Percentiles rank a stretch among this genome's conserved stretches.
These are phyloP conservation scores for Catocala nupta DNA, from an alignment of 2,888 invertebrate genomes.

Conservation along the genomic window DNA sequence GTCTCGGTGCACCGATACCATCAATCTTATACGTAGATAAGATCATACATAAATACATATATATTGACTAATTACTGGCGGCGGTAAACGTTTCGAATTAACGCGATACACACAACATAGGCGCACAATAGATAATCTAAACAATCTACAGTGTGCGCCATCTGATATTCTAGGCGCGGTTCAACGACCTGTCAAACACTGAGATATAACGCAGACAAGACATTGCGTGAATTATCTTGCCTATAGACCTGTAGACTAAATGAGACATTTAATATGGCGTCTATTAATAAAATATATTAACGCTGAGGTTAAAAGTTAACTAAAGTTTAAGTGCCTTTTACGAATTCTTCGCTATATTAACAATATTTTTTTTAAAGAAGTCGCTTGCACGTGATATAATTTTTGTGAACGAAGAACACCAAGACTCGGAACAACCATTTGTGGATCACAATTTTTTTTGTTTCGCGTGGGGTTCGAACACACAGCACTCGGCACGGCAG, in stretches of 20 bases:
- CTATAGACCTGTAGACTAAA: neutral
- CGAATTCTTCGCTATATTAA: too few species aligned
- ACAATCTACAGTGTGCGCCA: slow-evolving; percentile 45
- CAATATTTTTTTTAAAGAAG: too few species aligned
- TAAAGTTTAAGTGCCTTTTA: too few species aligned
- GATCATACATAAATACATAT: slow-evolving; percentile 4
- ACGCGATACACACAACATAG: slow-evolving; percentile 28
- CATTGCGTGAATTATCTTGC: neutral
- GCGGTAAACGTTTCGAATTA: slow-evolving; percentile 21
- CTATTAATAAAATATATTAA: too few species aligned
- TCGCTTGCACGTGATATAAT: rapidly evolving
- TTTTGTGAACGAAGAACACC: too few species aligned
- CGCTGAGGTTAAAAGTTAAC: too few species aligned
- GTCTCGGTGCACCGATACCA: neutral
- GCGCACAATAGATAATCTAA: slow-evolving; percentile 49
- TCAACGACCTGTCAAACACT: slow-evolving; percentile 41
- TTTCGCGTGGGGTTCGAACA: too few species aligned
- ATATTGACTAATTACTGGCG: slow-evolving; percentile 26
- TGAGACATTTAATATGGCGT: too few species aligned
- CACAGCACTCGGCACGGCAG: too few species aligned
- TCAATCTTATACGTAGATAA: neutral
- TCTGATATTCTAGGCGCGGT: slow-evolving; percentile 48
- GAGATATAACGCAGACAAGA: slow-evolving; percentile 15
- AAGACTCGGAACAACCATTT: too few species aligned
- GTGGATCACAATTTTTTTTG: too few species aligned